Percentiles rank a stretch among this genome's conserved stretches.
Evolutionary conservation across 2,113 vertebrate species (phyloP).

Genomic region (Echinops telfairi): DNA sequence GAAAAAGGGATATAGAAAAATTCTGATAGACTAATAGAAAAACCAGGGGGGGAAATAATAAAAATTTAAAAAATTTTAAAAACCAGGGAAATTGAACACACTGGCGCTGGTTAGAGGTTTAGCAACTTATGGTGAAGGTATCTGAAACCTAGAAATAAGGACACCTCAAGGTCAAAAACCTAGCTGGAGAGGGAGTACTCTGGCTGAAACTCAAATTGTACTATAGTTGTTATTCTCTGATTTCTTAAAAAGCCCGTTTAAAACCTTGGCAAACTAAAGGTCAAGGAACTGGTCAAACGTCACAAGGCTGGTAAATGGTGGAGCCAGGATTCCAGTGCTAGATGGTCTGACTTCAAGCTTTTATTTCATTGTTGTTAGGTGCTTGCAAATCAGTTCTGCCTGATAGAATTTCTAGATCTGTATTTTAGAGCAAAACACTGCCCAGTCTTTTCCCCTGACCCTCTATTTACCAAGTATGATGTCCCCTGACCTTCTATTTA

Average conservation of each 20-base stretch:
- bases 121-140: not conserved
- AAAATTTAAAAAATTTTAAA: no score
- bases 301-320: not conserved
- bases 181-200: not conserved
- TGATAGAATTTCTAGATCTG: not conserved
- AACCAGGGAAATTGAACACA: not conserved
- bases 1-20: constrained; percentile 33
- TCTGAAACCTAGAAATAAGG: not conserved
- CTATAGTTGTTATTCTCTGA: not conserved
- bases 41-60: no score
- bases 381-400: not conserved
- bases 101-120: not conserved
- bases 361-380: not conserved
- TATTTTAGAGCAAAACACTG: not conserved
- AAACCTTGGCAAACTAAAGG: constrained; percentile 4
- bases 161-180: not conserved
- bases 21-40: not conserved
- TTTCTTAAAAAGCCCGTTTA: not conserved
- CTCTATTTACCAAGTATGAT: no score
- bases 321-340: not conserved
- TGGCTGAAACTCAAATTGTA: not conserved
- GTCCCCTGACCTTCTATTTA: no score
- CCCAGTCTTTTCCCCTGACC: not conserved
- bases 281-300: no score
- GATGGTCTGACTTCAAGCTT: not conserved